Conservation (phyloP, 1,140 invertebrate genomes). For the Hyphantria cunea region DNA sequence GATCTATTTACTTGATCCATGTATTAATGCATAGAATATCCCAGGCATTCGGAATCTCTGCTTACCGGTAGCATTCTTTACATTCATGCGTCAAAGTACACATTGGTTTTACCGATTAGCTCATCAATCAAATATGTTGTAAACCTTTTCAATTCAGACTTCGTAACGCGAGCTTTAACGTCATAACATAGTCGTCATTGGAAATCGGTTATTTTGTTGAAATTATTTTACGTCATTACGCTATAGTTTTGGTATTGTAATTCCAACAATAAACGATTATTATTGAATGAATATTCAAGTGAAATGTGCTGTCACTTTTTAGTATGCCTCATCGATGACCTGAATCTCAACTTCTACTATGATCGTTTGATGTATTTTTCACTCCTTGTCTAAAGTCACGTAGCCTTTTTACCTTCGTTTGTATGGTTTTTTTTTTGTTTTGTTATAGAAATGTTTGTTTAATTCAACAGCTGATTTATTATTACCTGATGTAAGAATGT, state of each 20-base stretch:
- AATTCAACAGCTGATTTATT: no score
- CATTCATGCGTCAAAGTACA: constrained; percentile 7
- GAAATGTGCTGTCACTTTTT: no score
- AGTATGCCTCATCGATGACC: constrained; percentile 2
- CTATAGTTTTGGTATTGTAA: no score
- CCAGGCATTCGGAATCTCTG: background rate
- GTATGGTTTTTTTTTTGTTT: no score
- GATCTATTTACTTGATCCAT: no score
- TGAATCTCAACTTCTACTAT: constrained; percentile 15
- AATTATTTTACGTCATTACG: background rate
- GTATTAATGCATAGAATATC: background rate
- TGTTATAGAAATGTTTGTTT: no score
- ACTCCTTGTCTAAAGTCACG: constrained; percentile 1
- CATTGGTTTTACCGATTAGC: constrained; percentile 14
- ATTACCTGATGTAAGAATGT: no score
- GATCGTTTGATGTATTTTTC: constrained; percentile 8
- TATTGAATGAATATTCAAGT: no score
- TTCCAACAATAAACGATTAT: no score
- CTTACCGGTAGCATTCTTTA: constrained; percentile 9
- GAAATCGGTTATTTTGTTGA: background rate
- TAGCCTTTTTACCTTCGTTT: constrained; percentile 2
- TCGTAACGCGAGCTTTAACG: constrained; percentile 8
- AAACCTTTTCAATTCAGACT: background rate
- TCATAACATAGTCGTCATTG: constrained; percentile 4
- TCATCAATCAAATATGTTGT: constrained; percentile 14